A percentile compares a stretch with the other conserved stretches of the same genome.
These are phyloP conservation scores for Selene dorsalis DNA, from an alignment of 2,797 vertebrate genomes.

Conservation along the genomic window DNA sequence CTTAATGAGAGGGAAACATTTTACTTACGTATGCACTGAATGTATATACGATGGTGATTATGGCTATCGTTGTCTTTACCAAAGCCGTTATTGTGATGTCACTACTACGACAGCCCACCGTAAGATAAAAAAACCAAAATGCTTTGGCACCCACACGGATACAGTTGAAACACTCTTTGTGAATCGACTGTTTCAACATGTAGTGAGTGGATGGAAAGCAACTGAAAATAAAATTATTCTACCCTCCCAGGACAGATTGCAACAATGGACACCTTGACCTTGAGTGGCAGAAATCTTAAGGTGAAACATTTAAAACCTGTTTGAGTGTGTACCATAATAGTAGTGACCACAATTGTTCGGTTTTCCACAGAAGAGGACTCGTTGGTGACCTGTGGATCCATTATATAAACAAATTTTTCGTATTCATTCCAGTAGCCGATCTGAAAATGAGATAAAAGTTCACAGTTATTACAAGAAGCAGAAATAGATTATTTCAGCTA, in stretches of 20 bases:
- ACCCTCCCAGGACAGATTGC: slow-evolving; percentile 87
- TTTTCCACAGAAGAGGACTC: slow-evolving; percentile 97
- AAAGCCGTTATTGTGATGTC: slow-evolving; percentile 89
- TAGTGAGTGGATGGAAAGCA: slow-evolving; percentile 90
- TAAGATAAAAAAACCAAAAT: slow-evolving; percentile 84
- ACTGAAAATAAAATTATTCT: slow-evolving; percentile 85
- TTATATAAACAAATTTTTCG: slow-evolving; percentile 95
- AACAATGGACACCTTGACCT: slow-evolving; percentile 86
- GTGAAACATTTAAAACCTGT: slow-evolving; percentile 84
- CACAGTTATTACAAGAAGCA: slow-evolving; percentile 69
- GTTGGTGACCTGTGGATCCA: slow-evolving; percentile 94
- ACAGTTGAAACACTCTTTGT: slow-evolving; percentile 88
- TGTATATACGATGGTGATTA: slow-evolving; percentile 74
- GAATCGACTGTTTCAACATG: slow-evolving; percentile 88
- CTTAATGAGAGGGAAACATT: slow-evolving; percentile 80
- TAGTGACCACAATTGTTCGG: slow-evolving; percentile 99
- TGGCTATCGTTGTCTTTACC: slow-evolving; percentile 78
- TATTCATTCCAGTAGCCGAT: slow-evolving; percentile 99
- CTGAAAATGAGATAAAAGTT: slow-evolving; percentile 86
- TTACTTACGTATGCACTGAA: slow-evolving; percentile 86
- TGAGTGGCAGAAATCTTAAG: slow-evolving; percentile 86
- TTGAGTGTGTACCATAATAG: slow-evolving; percentile 97
- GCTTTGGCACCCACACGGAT: slow-evolving; percentile 88
- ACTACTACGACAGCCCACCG: slow-evolving; percentile 89
- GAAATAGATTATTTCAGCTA: neutral